These are phyloP conservation scores for Pogonognathellus flavescens DNA, from an alignment of 1,140 invertebrate genomes.

Conservation along the genomic window DNA sequence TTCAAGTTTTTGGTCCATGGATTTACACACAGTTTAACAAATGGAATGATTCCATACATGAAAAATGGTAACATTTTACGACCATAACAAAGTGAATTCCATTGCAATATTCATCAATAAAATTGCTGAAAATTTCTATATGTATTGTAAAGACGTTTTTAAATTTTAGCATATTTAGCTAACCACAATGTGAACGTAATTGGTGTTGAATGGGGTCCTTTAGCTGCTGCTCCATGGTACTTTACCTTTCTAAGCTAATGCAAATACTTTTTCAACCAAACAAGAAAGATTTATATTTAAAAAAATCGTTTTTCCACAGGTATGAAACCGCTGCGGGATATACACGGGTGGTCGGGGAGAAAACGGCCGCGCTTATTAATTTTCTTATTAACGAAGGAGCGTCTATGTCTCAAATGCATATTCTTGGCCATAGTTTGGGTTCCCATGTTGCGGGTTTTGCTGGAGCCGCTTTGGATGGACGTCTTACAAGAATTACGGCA, in stretches of 20 bases:
- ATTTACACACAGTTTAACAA: no score
- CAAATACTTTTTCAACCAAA: no score
- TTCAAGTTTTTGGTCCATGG: no score
- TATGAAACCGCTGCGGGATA: conserved; percentile 49
- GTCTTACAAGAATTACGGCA: conserved; percentile 24
- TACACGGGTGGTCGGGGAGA: not conserved
- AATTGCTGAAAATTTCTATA: no score
- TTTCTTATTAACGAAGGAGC: conserved; percentile 24
- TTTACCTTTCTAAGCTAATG: no score
- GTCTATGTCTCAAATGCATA: conserved; percentile 31
- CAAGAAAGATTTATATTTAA: no score
- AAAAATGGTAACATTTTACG: no score
- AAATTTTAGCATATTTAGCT: conserved; percentile 5
- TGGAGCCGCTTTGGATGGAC: not conserved
- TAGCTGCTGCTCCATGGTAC: conserved; percentile 52
- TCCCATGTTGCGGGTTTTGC: conserved; percentile 43
- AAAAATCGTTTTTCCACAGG: not conserved
- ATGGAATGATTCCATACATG: no score
- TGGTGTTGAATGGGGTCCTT: conserved; percentile 38
- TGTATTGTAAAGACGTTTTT: not conserved
- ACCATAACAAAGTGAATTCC: no score
- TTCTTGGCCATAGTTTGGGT: conserved; percentile 54
- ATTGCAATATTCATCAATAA: no score
- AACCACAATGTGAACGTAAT: conserved; percentile 16
- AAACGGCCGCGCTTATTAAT: conserved; percentile 1